These are phyloP conservation scores for Choristoneura rosaceana DNA, from an alignment of 2,888 invertebrate species.

Conservation along the genomic window DNA sequence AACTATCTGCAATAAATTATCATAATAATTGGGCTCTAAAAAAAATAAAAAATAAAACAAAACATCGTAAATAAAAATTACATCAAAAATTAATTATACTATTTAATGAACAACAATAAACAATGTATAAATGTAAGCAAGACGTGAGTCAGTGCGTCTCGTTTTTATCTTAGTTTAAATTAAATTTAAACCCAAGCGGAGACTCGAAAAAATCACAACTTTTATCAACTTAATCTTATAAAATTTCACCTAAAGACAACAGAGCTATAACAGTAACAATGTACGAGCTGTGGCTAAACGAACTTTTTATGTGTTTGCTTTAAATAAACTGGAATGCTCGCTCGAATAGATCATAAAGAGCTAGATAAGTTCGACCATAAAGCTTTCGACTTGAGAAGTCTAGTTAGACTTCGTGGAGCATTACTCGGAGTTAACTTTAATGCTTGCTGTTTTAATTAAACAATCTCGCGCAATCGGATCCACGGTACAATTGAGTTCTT, in stretches of 20 bases:
- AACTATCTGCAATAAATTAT: too few species aligned
- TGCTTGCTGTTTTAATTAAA: conserved; percentile 34
- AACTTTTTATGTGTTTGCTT: conserved; percentile 26
- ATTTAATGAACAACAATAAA: too few species aligned
- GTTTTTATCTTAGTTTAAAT: neutral
- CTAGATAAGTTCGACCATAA: conserved; percentile 28
- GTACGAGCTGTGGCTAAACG: conserved; percentile 1
- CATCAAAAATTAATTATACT: too few species aligned
- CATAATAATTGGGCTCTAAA: too few species aligned
- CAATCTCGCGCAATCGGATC: conserved; percentile 2
- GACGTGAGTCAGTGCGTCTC: neutral
- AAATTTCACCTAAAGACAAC: neutral
- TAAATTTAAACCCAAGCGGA: neutral
- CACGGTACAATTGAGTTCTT: neutral
- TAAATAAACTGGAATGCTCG: conserved; percentile 8
- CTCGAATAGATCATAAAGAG: conserved; percentile 31
- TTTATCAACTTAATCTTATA: conserved; percentile 6
- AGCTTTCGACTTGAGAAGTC: conserved; percentile 25
- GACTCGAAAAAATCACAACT: neutral
- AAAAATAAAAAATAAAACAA: too few species aligned
- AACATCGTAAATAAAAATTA: too few species aligned
- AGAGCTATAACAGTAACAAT: conserved; percentile 6
- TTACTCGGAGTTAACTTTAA: conserved; percentile 21
- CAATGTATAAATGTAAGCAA: too few species aligned
- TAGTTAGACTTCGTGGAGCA: conserved; percentile 7